A percentile compares a stretch with the other conserved stretches of the same genome.
phyloP scores from a whole-genome alignment of 2,797 vertebrate species.

The Manis crassicaudata region DNA sequence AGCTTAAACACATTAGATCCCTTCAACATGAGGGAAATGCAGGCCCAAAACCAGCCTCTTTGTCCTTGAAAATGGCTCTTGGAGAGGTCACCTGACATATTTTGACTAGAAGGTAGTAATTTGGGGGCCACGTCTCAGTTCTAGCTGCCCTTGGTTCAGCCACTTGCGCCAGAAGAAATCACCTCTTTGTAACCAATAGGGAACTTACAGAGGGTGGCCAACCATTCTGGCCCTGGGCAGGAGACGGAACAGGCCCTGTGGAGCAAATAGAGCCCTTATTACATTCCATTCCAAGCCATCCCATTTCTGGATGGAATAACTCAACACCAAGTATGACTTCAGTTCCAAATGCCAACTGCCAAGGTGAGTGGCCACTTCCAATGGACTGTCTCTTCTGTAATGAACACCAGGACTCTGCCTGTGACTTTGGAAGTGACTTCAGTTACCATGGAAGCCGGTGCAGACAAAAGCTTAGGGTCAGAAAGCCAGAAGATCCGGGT shows the following conservation, averaged over 20 bases:
- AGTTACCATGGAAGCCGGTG: background rate
- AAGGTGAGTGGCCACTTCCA: slow-evolving; percentile 55
- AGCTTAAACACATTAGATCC: background rate
- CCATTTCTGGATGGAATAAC: background rate
- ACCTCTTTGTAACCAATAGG: slow-evolving; percentile 72
- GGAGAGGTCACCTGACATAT: slow-evolving; percentile 34
- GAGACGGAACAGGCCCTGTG: slow-evolving; percentile 23
- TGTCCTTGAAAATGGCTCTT: slow-evolving; percentile 24
- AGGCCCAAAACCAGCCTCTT: background rate
- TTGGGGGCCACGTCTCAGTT: slow-evolving; percentile 34
- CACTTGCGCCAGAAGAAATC: slow-evolving; percentile 51
- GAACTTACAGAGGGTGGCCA: slow-evolving; percentile 45
- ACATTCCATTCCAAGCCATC: slow-evolving; percentile 55
- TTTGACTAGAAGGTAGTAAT: slow-evolving; percentile 58
- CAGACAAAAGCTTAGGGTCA: background rate
- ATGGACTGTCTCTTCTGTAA: slow-evolving; percentile 33
- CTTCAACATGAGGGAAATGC: background rate
- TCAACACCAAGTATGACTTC: slow-evolving; percentile 42
- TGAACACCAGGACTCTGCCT: slow-evolving; percentile 57
- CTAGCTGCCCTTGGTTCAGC: slow-evolving; percentile 58
- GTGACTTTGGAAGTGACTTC: slow-evolving; percentile 29
- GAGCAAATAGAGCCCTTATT: slow-evolving; percentile 55
- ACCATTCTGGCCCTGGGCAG: slow-evolving; percentile 59
- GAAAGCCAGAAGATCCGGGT: background rate
- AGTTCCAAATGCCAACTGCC: slow-evolving; percentile 45